Conservation (phyloP, 2,888 invertebrate species). For the Drosophila phalerata region DNA sequence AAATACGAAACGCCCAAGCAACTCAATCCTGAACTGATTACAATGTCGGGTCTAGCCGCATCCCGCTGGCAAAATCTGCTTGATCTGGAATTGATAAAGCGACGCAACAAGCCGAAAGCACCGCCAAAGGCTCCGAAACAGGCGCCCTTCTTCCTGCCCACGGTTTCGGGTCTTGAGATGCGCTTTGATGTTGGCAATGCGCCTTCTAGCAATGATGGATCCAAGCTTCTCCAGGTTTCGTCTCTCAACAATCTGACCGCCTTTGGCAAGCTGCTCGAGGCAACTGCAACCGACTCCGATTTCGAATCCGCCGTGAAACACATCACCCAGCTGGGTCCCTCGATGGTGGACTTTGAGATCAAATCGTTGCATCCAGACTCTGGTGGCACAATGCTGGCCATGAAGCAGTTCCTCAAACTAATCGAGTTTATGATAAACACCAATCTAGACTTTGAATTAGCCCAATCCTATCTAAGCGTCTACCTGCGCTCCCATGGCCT, state of each 20-base stretch:
- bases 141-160: conserved; percentile 98
- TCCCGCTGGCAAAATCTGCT: conserved; percentile 97
- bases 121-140: conserved; percentile 93
- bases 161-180: conserved; percentile 92
- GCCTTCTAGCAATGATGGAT: conserved; percentile 81
- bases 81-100: conserved; percentile 93
- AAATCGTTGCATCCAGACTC: conserved; percentile 91
- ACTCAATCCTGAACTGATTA: conserved; percentile 89
- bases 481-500: conserved; percentile 93
- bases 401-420: conserved; percentile 92
- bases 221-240: conserved; percentile 87
- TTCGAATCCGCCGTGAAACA: conserved; percentile 87
- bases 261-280: conserved; percentile 89
- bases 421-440: conserved; percentile 90
- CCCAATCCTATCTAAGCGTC: conserved; percentile 94
- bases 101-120: conserved; percentile 95
- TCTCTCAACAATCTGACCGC: conserved; percentile 89
- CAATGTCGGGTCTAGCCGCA: conserved; percentile 93
- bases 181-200: conserved; percentile 90
- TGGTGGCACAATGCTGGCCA: conserved; percentile 89
- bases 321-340: conserved; percentile 89
- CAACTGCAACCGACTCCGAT: conserved; percentile 84
- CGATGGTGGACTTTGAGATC: conserved; percentile 95
- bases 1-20: conserved; percentile 84
- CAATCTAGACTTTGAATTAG: conserved; percentile 94